phyloP scores from a whole-genome alignment of 2,113 vertebrate genomes.

The Pungitius pungitius region DNA sequence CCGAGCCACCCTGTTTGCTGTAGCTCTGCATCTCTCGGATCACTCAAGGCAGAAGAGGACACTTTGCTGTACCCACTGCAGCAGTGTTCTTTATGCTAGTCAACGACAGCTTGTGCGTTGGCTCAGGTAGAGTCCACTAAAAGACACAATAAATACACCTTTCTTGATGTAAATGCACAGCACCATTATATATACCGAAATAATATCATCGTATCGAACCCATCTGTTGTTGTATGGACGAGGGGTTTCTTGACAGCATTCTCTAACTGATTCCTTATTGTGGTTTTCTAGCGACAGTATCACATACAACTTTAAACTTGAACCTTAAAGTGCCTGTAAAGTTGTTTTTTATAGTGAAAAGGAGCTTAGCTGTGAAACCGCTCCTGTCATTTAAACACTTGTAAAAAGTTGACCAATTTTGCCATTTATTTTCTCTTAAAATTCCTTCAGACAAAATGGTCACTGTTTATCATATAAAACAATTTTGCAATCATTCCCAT shows the following conservation, averaged over 20 bases:
- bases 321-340: constrained; percentile 4
- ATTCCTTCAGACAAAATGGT: neutral
- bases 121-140: neutral
- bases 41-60: neutral
- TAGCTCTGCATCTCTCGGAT: constrained; percentile 42
- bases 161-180: neutral
- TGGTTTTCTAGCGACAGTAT: neutral
- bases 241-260: neutral
- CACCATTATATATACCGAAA: neutral
- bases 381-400: constrained; percentile 14
- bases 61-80: constrained; percentile 24
- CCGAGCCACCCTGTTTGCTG: constrained; percentile 62
- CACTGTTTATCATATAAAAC: constrained; percentile 22
- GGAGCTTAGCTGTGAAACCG: neutral
- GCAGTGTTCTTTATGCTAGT: neutral
- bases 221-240: neutral
- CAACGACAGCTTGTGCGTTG: neutral
- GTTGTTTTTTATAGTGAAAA: neutral
- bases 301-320: neutral
- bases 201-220: neutral
- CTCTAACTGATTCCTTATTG: neutral
- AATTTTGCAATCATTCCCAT: constrained; percentile 8
- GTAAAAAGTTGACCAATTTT: constrained; percentile 8
- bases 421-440: constrained; percentile 1
- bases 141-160: neutral